phyloP scores from a whole-genome alignment of 2,888 invertebrate species.

The Eupithecia inturbata region DNA sequence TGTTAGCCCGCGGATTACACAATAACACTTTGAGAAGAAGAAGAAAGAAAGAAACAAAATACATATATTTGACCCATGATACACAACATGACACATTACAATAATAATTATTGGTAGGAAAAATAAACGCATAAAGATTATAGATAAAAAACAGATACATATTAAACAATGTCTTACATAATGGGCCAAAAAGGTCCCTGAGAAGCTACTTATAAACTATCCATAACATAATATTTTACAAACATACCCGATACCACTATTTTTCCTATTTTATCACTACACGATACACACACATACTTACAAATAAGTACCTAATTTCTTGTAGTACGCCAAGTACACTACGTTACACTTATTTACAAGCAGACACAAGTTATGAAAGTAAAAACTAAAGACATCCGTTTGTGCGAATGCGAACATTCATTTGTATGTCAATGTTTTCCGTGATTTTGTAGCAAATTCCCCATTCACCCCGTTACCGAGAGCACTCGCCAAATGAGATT shows the following conservation, averaged over 20 bases:
- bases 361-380: background rate
- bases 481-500: conserved; percentile 30
- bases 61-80: no score
- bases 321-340: background rate
- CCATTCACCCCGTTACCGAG: conserved; percentile 12
- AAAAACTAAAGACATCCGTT: background rate
- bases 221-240: background rate
- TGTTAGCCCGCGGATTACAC: background rate
- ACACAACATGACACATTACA: no score
- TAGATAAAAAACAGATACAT: no score
- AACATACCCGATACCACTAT: background rate
- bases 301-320: no score
- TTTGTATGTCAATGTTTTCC: conserved; percentile 11
- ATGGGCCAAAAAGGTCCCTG: no score
- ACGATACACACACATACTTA: background rate
- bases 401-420: background rate
- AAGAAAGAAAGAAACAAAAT: no score
- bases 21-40: background rate
- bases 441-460: conserved; percentile 13
- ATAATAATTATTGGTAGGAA: no score
- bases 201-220: background rate
- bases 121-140: no score
- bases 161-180: no score
- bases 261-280: background rate
- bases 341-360: background rate